Base-by-base conservation (phyloP, 2,113 vertebrate species). In the Peromyscus leucopus region DNA sequence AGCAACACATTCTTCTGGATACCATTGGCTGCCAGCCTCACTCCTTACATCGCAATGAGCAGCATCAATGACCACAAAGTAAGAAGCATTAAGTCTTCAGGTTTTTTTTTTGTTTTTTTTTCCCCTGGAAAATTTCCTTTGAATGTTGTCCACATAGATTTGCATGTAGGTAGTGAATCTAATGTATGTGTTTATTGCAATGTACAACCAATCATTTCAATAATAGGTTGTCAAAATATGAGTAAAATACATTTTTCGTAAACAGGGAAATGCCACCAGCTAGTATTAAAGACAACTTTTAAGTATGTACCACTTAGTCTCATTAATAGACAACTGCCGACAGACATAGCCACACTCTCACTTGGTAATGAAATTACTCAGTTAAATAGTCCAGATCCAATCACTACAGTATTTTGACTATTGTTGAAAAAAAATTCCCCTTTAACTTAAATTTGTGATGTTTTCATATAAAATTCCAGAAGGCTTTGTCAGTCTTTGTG, bases 1-100 rank as follows among this genome's bases (percentile, higher is more conserved):
- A 57, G 42, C 63, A 85, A 24, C 0, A 1, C 76, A 9, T n/a
- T 85, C 55, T 79, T 96, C 93, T 96, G 97, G 97, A 46, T 97
- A 4, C 91, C 92, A 0, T 96, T 98, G 7, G 98, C 98, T 1
- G 76, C 96, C 26, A 99, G 98, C 2, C 99, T 99, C 97, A 98
- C 99, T 0, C 99, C 99, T 0, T 99, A 99, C 90, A 99, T 99
- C 12, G 99, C 99, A 0, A 99, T 99, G 99, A 99, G 99, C 96
- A 99, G 99, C 98, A 98, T 99, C 6, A 84, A 98, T 2, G 99
- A 99, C 96, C 90, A 98, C 89, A 99, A 99, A 98, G 99, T 99
- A 97, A 98, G 97, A 46, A 39, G 28, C n/a, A 4, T 55, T 42
- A 26, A 51, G 63, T 13, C 24, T 57, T 89, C 19, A 19, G 2